Conservation (phyloP, 2,113 vertebrate species). For the Vombatus ursinus region DNA sequence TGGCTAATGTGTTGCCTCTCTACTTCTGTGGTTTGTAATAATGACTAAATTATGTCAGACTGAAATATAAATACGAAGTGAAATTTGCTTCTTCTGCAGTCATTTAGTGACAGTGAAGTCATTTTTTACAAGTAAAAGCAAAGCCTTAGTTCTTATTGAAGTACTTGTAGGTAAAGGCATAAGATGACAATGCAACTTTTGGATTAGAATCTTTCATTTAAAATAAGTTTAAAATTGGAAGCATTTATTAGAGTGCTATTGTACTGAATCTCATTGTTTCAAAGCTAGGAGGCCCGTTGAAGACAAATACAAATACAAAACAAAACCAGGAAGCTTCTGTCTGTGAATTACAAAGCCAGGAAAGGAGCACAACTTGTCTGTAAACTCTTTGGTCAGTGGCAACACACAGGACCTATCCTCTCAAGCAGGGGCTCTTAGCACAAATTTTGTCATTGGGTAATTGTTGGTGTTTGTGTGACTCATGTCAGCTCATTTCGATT, state of each 20-base stretch:
- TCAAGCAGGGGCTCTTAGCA: not conserved
- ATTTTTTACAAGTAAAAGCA: not conserved
- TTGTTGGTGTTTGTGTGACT: not conserved
- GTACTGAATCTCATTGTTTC: not conserved
- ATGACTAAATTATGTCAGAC: not conserved
- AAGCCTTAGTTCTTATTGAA: not conserved
- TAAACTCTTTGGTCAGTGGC: not conserved
- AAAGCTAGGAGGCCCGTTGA: not conserved
- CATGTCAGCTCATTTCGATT: not conserved
- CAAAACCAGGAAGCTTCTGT: constrained; percentile 69
- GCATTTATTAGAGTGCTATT: not conserved
- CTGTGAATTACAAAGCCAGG: constrained; percentile 40
- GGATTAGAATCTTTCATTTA: not conserved
- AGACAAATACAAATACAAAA: constrained; percentile 28
- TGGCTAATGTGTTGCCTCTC: not conserved
- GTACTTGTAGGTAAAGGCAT: not conserved
- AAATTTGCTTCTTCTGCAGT: not conserved
- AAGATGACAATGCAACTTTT: not conserved
- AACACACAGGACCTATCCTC: not conserved
- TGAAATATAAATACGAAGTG: not conserved
- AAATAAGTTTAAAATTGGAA: not conserved
- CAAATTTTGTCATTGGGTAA: not conserved
- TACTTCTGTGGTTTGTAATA: not conserved
- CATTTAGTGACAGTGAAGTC: not conserved
- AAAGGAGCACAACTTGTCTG: not conserved